Evolutionary conservation across 1,140 invertebrate genomes (phyloP), one percentile per base, ranked within the genome.

Genomic region (Vanessa atalanta): DNA sequence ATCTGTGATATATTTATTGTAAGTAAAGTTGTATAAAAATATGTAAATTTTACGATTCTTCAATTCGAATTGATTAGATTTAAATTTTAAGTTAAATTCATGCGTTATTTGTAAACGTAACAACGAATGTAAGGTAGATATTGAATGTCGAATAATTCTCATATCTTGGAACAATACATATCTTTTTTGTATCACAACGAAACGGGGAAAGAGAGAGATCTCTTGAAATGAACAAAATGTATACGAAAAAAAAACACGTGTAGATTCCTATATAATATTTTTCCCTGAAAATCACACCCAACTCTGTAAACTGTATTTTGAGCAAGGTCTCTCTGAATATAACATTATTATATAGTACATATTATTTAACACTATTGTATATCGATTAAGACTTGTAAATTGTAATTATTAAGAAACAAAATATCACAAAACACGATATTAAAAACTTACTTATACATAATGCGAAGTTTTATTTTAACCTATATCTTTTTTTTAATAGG

Each of bases 1-100:
- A 91, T 91, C 91, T 93, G 91, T 93, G 91, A 93, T 93, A 93
- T 91, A 93, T 93, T 93, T 93, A 93, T 89, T 89, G 85, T 93
- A 93, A 93, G 91, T 86, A 87, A 57, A 66, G 65, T 80, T 86
- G 80, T 88, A 87, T 82, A 87, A 82, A 79, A 75, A 80, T 65
- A 53, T 89, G 83, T 88, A 88, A 86, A 87, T 80, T 87, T 87
- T 82, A 79, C 67, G 23, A 84, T 77, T 81, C 72, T 80, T 79
- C 72, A 76, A 81, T 83, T 83, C 68, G 75, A 75, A 75, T 79
- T 68, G 61, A 79, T 79, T 80, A 76, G 73, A 71, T 74, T 55
- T 80, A 76, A 75, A 75, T 72, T 71, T 64, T 9, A 43, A 72
- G 43, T 73, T 57, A 73, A 71, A 47, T 63, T 70, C 64, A 60